Base-by-base conservation (phyloP, 2,888 invertebrate species). In the Gonocerus acuteangulatus region DNA sequence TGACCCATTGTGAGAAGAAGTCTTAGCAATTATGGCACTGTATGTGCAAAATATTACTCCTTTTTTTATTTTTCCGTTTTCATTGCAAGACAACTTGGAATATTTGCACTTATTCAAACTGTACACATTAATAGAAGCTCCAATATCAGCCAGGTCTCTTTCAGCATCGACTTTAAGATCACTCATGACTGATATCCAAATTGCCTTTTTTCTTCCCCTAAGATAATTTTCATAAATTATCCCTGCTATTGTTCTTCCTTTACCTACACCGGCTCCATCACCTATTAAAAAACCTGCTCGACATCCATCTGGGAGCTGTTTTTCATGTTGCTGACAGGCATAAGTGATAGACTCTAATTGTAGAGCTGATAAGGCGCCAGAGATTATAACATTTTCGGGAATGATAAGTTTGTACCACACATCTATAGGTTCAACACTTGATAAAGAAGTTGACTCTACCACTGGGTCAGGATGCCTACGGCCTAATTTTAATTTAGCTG, bases 21-120 rank as follows among this genome's bases (percentile, higher is more conserved):
- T 95, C 77, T 99, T 97, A 2, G 99, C 96, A 72, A 99, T 99
- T 36, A 99, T 80, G 2, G 97, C 94, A 0, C 95, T 95, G 77
- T 99, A 99, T 0, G 99, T 99, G 70, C 93, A 87, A 77, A 99
- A 99, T 70, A 99, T 86, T 1, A 99, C 95, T 57, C 95, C 95
- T 70, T 89, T 91, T 75, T 93, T 93, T 67, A 92, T 86, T 73
- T 89, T 89, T 51, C 91, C 90, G 75, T 96, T 96, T 48, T 90
- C 82, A 4, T 87, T 86, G 0, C 95, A 93, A 45, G 92, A 89
- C 68, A 99, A 96, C 79, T 95, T 95, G 7, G 94, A 94, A 76
- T 99, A 99, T 74, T 97, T 97, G 73, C 97, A 89, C 75, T 76
- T 82, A 69, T 80, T 82, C 6, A 83, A 71, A 18, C 79, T 68